phyloP scores from a whole-genome alignment of 2,113 vertebrate species.

The Microtus oregoni region DNA sequence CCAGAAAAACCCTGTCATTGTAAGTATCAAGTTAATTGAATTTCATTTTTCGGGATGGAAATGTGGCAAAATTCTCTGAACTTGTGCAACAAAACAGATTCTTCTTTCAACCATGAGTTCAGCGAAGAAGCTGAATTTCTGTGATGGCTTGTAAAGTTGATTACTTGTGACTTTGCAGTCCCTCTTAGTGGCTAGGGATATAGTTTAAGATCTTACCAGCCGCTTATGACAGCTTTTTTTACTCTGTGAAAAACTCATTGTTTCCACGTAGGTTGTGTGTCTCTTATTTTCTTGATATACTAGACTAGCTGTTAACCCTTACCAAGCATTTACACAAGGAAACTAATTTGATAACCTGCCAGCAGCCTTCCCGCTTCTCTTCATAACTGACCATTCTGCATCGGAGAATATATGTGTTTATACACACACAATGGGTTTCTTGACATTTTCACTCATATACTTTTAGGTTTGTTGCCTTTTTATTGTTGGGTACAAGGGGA shows the following conservation, averaged over 20 bases:
- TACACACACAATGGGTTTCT: not conserved
- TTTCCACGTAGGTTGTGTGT: not conserved
- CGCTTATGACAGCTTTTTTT: not conserved
- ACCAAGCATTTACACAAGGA: not conserved
- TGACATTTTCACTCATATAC: not conserved
- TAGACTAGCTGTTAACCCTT: not conserved
- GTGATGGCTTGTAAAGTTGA: not conserved
- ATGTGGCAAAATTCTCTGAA: not conserved
- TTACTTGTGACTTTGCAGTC: no score
- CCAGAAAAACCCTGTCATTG: not conserved
- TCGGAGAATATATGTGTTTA: no score
- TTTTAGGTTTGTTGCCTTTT: not conserved
- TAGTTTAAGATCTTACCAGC: not conserved
- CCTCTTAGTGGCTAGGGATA: not conserved
- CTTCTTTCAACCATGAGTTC: not conserved
- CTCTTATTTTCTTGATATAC: not conserved
- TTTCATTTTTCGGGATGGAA: not conserved
- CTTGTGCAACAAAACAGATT: not conserved
- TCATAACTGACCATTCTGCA: not conserved
- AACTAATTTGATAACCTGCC: not conserved
- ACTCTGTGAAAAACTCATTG: not conserved
- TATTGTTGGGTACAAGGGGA: not conserved
- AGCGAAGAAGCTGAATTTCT: not conserved
- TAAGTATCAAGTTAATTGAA: not conserved
- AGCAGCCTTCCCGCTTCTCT: not conserved